Base-by-base conservation (phyloP, 2,888 invertebrate species). In the Plusia festucae region DNA sequence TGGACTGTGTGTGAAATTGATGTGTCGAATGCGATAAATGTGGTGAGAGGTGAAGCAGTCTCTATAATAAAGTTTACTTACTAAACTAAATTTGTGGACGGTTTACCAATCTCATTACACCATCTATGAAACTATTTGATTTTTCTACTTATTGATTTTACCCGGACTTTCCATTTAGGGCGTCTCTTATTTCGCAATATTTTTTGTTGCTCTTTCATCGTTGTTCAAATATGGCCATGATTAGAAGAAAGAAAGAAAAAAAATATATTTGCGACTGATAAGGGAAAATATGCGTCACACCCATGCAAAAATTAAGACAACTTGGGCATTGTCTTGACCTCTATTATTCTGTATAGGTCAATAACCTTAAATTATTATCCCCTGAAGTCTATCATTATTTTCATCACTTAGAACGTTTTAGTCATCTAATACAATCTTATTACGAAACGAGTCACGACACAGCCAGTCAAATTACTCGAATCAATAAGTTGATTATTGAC, bases 401-500 rank as follows among this genome's bases (percentile, higher is more conserved):
- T 63, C 32, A 69, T 63, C 44, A 61, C 46, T 68, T 52, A 67
- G 16, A 60, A 32, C 22, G 0, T 0, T 20, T 46, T 18, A 46
- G 18, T 46, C 46, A 49, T 49, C 46, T 20, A 34, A 15, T 0
- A 34, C 51, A 59, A 62, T 53, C 20, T 44, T 9, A 74, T 71
- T 74, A 74, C 18, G 18, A 32, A 20, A 32, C 49, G n/a, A 18
- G n/a, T 54, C n/a, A 60, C 46, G 30, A 49, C 20, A 27, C 18
- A 57, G 16, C 34, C 46, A 59, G 53, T 68, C 52, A 63, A 68
- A 74, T 72, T 68, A 73, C 57, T 15, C 57, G 56, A 60, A 77
- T 61, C 78, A 64, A 73, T 77, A 63, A 64, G 56, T 66, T 76
- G 77, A 77, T 78, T 67, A 69, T 77, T 79, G 74, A 72, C 83